Evolutionary conservation across 2,113 vertebrate genomes (phyloP).

Genomic region (Misgurnus mizolepis): DNA sequence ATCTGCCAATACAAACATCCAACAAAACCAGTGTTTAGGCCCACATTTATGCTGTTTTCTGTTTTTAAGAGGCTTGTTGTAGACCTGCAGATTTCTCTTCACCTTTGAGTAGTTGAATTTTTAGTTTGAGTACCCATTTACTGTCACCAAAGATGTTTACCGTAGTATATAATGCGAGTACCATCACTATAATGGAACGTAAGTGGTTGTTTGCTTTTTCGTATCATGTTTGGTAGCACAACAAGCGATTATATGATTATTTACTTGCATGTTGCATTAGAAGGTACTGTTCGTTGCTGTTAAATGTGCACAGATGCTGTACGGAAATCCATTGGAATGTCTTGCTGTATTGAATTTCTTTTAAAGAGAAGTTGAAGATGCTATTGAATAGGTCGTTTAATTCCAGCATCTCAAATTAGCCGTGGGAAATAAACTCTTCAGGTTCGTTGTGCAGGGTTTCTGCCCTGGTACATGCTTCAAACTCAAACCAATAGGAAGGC

Average conservation of each 20-base stretch:
- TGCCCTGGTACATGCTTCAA: neutral
- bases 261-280: neutral
- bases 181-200: neutral
- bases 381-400: neutral
- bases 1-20: neutral
- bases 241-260: neutral
- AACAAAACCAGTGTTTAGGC: neutral
- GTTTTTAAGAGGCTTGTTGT: neutral
- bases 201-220: conserved; percentile 19
- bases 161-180: neutral
- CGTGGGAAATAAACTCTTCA: neutral
- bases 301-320: neutral
- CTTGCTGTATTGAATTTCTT: neutral
- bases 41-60: neutral
- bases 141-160: neutral
- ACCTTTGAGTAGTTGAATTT: neutral
- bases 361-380: neutral
- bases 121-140: too few relatives aligned
- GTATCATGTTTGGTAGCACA: neutral
- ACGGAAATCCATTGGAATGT: neutral
- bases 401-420: neutral
- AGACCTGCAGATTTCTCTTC: neutral
- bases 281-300: neutral
- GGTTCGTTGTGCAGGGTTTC: neutral
- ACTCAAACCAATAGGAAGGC: neutral